Evolutionary conservation across 2,888 invertebrate genomes (phyloP), one percentile per base, ranked within the genome.

Genomic region (Argyresthia albistria): DNA sequence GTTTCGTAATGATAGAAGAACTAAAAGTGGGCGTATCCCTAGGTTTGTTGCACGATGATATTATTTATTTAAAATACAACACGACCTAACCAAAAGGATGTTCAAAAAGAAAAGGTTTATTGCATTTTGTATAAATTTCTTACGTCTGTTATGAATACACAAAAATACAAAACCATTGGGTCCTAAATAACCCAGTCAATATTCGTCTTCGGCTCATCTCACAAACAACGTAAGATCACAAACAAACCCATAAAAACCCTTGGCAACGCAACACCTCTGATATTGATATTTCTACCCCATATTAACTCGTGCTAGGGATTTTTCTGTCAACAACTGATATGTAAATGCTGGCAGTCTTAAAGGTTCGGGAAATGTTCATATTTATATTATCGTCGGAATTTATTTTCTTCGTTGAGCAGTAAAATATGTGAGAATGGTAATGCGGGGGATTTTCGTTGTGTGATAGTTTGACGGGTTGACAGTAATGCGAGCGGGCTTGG

Each of bases 381-480:
- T 81, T 79, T 77, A 80, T 82, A 80, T 74, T 78, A 81, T 78
- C 69, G 77, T 71, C 73, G 77, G 80, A 83, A 83, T 84, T 86
- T 86, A 86, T 84, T 84, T 86, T 81, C 78, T 79, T 76, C 70
- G 68, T 72, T 73, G 80, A 76, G 73, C 76, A 77, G 75, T 81
- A 79, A 84, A 83, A 80, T 84, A 81, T 82, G 73, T 73, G 68
- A 69, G 74, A 76, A 86, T 83, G 83, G 84, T 81, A 84, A 86
- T 84, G 65, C 62, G 14, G 69, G 73, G 84, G 84, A 80, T 86
- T 84, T 80, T 64, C 65, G 67, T 61, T 67, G 77, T 72, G 67
- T 69, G 73, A 73, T 74, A 76, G 75, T 82, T 80, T 84, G 86
- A 87, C 86, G 82, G 76, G 77, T 71, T 84, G 86, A 86, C 86